phyloP scores from a whole-genome alignment of 2,113 vertebrate species.

The Stigmatopora nigra region DNA sequence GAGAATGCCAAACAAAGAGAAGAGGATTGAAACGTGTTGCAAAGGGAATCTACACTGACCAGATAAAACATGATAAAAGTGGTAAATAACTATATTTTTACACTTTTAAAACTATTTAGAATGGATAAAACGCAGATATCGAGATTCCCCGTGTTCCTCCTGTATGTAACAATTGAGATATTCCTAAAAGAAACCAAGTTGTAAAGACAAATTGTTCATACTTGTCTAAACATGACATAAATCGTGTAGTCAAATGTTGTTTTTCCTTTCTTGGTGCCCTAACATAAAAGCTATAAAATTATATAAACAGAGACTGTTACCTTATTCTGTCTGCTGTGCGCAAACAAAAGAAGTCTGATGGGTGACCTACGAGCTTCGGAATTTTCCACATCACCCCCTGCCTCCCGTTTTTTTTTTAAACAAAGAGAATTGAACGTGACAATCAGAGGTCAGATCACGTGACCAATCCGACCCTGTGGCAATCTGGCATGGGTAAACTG shows the following conservation, averaged over 20 bases:
- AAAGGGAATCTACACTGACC: neutral
- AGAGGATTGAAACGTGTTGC: neutral
- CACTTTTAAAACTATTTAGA: conserved; percentile 15
- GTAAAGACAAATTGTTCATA: conserved; percentile 54
- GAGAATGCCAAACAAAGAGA: neutral
- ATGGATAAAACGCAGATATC: conserved; percentile 32
- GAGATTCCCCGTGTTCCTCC: conserved; percentile 23
- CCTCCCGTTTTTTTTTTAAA: conserved; percentile 18
- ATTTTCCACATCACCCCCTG: conserved; percentile 55
- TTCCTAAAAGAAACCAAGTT: conserved; percentile 51
- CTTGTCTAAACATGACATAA: conserved; percentile 62
- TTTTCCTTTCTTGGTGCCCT: conserved; percentile 47
- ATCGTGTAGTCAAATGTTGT: conserved; percentile 47
- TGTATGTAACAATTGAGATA: conserved; percentile 42
- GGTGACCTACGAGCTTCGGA: conserved; percentile 56
- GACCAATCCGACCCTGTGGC: conserved; percentile 48
- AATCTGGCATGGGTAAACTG: neutral
- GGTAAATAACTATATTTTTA: conserved; percentile 7
- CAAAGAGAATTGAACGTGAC: conserved; percentile 57
- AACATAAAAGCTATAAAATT: conserved; percentile 57
- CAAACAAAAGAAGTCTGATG: conserved; percentile 55
- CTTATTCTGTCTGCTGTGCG: conserved; percentile 54
- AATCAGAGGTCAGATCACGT: conserved; percentile 53
- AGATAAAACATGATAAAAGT: neutral
- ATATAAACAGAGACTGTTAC: conserved; percentile 60